These are phyloP conservation scores for Syngnathus acus DNA, from an alignment of 2,797 vertebrate genomes.

Conservation along the genomic window DNA sequence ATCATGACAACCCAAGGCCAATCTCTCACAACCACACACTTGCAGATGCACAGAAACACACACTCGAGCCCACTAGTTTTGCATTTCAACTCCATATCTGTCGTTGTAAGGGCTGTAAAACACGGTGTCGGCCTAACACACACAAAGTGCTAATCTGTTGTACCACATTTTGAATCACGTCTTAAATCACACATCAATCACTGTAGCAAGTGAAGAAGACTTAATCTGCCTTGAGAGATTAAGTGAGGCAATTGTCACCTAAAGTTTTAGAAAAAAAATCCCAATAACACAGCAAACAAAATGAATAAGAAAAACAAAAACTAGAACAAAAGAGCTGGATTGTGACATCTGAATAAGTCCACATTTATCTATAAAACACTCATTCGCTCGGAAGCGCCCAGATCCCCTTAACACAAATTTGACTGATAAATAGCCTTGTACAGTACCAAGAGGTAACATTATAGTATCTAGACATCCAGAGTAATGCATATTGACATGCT, in stretches of 20 bases:
- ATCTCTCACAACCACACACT: slow-evolving; percentile 54
- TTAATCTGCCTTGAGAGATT: slow-evolving; percentile 43
- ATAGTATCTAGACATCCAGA: background rate
- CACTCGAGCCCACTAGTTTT: slow-evolving; percentile 20
- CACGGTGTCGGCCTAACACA: slow-evolving; percentile 57
- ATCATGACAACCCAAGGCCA: slow-evolving; percentile 57
- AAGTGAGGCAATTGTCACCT: slow-evolving; percentile 42
- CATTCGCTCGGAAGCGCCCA: too few species aligned
- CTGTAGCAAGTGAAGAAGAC: slow-evolving; percentile 50
- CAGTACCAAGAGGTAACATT: too few species aligned
- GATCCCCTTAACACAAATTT: too few species aligned
- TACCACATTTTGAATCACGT: slow-evolving; percentile 62
- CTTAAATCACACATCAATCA: slow-evolving; percentile 57
- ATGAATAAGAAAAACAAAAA: background rate
- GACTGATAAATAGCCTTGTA: too few species aligned
- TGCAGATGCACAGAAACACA: slow-evolving; percentile 22
- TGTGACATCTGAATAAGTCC: too few species aligned
- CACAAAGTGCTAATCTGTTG: slow-evolving; percentile 44
- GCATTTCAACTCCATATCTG: slow-evolving; percentile 52
- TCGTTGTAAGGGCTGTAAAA: slow-evolving; percentile 60
- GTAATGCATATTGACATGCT: background rate
- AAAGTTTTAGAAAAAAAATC: background rate
- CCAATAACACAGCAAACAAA: too few species aligned
- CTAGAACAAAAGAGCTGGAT: too few species aligned
- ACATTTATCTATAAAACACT: too few species aligned